Conservation (phyloP, 2,113 vertebrate species). For the Catharus bicknelli region DNA sequence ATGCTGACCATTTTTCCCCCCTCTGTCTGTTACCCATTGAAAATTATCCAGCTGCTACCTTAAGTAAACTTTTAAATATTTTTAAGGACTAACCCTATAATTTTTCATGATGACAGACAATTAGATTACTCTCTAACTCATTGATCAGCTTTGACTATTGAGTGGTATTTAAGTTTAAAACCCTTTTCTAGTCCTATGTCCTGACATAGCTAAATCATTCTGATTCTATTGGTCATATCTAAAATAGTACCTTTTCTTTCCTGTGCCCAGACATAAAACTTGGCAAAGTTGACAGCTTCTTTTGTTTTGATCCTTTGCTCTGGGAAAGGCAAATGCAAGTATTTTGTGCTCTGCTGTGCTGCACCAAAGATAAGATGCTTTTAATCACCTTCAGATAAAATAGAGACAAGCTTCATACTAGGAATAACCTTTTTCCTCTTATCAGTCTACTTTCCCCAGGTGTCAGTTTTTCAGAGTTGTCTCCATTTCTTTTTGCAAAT, state of each 20-base stretch:
- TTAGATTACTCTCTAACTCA: not conserved
- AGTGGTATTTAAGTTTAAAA: not conserved
- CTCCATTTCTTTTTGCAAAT: not conserved
- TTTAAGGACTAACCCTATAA: not conserved
- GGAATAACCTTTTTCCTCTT: not conserved
- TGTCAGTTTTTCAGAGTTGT: not conserved
- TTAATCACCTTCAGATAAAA: not conserved
- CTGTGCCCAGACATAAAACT: not conserved
- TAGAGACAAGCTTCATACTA: not conserved
- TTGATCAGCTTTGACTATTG: not conserved
- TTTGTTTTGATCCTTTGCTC: not conserved
- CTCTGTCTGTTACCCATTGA: not conserved
- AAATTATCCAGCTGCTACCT: not conserved
- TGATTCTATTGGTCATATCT: not conserved
- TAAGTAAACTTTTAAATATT: not conserved
- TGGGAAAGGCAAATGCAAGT: not conserved
- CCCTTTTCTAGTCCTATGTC: not conserved
- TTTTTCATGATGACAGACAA: not conserved
- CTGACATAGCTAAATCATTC: not conserved
- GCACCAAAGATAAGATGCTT: not conserved
- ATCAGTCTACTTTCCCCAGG: not conserved
- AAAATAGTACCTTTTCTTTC: not conserved
- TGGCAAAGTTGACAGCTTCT: not conserved
- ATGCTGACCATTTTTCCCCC: not conserved
- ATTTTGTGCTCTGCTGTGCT: not conserved